These are phyloP conservation scores for Hirundo rustica DNA, from an alignment of 2,797 vertebrate species.

Conservation along the genomic window DNA sequence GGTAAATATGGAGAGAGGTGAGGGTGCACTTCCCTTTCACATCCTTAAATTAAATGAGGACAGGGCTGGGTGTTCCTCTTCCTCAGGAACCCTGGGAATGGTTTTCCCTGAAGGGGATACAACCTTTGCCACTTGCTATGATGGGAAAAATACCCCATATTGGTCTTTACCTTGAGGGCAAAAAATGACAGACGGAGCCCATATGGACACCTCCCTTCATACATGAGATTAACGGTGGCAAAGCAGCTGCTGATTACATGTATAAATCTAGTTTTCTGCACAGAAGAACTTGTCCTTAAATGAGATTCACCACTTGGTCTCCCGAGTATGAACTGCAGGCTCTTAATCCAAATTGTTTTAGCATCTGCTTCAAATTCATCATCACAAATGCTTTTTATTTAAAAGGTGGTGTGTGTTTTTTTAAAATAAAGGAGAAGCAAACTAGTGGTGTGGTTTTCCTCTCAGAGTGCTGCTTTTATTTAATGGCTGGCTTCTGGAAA, in stretches of 20 bases:
- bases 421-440: not conserved
- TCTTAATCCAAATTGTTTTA: not conserved
- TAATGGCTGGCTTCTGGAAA: not conserved
- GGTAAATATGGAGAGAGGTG: not conserved
- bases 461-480: not conserved
- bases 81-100: not conserved
- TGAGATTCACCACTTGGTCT: not conserved
- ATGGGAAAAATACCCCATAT: not conserved
- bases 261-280: not conserved
- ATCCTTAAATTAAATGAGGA: not conserved
- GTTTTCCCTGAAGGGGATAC: not conserved
- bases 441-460: not conserved
- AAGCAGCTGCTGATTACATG: not conserved
- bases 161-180: not conserved
- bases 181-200: not conserved
- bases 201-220: not conserved
- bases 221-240: not conserved
- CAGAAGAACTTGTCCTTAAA: not conserved
- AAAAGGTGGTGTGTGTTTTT: not conserved
- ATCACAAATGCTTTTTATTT: not conserved
- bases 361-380: not conserved
- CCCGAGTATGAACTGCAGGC: not conserved
- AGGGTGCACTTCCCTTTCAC: not conserved
- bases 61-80: not conserved
- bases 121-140: not conserved